These are phyloP conservation scores for Heliornis fulica DNA, from an alignment of 2,113 vertebrate species.

Conservation along the genomic window DNA sequence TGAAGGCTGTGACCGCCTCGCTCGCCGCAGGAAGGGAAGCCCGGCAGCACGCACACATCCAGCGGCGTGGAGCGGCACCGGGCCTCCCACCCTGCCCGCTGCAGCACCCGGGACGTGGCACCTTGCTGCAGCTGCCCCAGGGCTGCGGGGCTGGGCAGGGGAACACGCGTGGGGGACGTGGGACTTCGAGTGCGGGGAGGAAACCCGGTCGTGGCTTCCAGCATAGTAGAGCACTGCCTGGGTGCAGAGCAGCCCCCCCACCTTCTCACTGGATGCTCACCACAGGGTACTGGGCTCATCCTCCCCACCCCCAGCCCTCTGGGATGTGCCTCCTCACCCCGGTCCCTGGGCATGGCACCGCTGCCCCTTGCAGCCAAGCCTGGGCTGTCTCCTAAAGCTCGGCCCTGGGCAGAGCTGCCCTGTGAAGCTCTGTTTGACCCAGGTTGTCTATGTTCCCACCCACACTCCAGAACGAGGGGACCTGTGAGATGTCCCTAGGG, in stretches of 20 bases:
- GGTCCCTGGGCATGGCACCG: background rate
- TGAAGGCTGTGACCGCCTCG: slow-evolving; percentile 3
- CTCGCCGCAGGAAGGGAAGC: slow-evolving; percentile 23
- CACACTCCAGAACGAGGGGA: accelerated
- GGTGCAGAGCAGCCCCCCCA: background rate
- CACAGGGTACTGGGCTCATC: accelerated
- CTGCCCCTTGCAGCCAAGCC: background rate
- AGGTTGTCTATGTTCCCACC: accelerated
- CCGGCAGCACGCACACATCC: background rate
- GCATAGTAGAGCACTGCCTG: accelerated
- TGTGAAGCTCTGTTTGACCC: background rate
- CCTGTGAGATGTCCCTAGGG: accelerated
- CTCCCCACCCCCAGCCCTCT: background rate
- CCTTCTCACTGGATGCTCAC: background rate
- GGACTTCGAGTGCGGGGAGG: background rate
- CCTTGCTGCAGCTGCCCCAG: background rate
- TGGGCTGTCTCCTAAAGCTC: background rate
- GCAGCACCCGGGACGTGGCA: accelerated
- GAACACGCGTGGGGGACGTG: background rate
- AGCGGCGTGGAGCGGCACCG: background rate
- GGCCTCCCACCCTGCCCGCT: background rate
- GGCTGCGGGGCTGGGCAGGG: too few species aligned
- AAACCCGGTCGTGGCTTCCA: background rate
- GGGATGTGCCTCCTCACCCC: background rate
- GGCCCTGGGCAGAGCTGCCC: background rate